Percentiles rank a stretch among this genome's conserved stretches.
These are phyloP conservation scores for Halictus quadricinctus DNA, from an alignment of 2,888 invertebrate species.

Conservation along the genomic window DNA sequence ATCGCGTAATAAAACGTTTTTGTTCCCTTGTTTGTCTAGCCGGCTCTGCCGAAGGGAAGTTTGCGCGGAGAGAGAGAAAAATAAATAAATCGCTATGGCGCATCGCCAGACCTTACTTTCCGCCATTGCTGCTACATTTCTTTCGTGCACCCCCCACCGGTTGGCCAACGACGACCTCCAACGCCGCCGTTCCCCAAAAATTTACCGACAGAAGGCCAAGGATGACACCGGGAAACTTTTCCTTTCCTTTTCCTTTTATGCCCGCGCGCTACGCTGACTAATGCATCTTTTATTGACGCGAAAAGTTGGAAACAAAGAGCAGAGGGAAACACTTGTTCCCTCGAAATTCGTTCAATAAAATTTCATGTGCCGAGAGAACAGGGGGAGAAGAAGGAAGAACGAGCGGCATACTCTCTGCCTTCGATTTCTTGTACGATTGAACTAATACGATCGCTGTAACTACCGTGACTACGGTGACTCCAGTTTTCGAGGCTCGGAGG, in stretches of 20 bases:
- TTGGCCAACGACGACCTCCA: constrained; percentile 22
- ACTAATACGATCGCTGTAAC: constrained; percentile 65
- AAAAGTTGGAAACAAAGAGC: constrained; percentile 44
- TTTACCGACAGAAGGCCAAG: constrained; percentile 61
- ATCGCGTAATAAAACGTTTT: constrained; percentile 81
- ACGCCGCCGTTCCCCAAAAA: constrained; percentile 37
- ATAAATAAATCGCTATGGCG: constrained; percentile 78
- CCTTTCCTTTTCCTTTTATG: constrained; percentile 44
- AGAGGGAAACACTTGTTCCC: constrained; percentile 14
- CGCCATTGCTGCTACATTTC: constrained; percentile 59
- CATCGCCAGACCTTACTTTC: constrained; percentile 73
- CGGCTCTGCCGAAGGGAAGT: constrained; percentile 59
- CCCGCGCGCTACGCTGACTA: constrained; percentile 22
- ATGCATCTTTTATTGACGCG: constrained; percentile 43
- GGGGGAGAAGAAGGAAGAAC: not conserved
- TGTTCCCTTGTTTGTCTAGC: constrained; percentile 77
- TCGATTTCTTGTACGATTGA: constrained; percentile 70
- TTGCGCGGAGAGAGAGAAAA: constrained; percentile 68
- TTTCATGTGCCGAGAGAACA: constrained; percentile 35
- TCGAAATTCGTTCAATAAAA: constrained; percentile 40
- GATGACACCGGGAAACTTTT: constrained; percentile 62
- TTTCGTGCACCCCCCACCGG: constrained; percentile 3
- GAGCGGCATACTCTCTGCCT: constrained; percentile 68
- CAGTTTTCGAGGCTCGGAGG: not conserved
- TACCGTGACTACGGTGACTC: constrained; percentile 7